Evolutionary conservation across 2,113 vertebrate genomes (phyloP), one percentile per base, ranked within the genome.

Genomic region (Paralichthys olivaceus): DNA sequence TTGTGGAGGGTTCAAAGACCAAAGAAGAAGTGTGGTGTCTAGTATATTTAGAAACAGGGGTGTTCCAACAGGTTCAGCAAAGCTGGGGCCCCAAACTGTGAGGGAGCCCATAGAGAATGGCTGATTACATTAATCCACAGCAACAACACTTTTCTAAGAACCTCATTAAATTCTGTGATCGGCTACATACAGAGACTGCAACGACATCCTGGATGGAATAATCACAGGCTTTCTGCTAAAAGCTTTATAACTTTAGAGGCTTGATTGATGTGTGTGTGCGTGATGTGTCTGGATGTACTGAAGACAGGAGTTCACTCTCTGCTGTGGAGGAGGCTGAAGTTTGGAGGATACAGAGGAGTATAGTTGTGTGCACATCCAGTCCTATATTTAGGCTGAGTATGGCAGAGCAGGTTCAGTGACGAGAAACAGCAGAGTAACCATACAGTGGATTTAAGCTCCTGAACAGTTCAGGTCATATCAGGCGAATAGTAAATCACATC

Each of bases 311-410:
- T 47, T 19, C 5, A 47, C 43, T 45, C 9, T 7, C 2, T 40
- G 54, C 76, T 65, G 60, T 43, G 29, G 55, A 34, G 54, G 61
- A 59, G 64, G 51, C 32, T 37, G n/a, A 62, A 56, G 62, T 68
- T 57, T 25, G 20, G 70, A 20, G 32, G 51, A 59, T 54, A 54
- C 60, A 66, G 55, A 65, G 65, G 40, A 51, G 53, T 68, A 45
- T n/a, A n/a, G n/a, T n/a, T n/a, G n/a, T n/a, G n/a, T n/a, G n/a
- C 49, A 67, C 51, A 34, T 53, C 58, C 58, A 63, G 1, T 32
- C 29, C 22, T 75, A 58, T 65, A 69, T 64, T 80, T 80, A 68
- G 57, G 25, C 47, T 62, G 9, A 28, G 23, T 47, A 26, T 49
- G 47, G 70, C 32, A 25, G 15, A 67, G 60, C 55, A 59, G 28